Evolutionary conservation across 1,140 invertebrate species (phyloP), one percentile per base, ranked within the genome.

Genomic region (Venturia canescens): DNA sequence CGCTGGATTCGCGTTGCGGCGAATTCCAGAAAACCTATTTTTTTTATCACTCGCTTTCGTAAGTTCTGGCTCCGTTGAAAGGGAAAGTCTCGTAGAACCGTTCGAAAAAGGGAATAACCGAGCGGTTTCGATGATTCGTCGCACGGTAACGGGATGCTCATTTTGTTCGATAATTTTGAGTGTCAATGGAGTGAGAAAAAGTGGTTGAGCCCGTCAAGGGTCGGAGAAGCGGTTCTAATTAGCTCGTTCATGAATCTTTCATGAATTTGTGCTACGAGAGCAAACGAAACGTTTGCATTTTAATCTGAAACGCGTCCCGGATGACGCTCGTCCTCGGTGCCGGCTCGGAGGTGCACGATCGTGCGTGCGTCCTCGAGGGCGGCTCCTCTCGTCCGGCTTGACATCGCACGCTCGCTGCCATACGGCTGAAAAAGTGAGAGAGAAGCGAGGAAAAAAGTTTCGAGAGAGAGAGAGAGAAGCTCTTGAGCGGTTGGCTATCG

Each of bases 401-500:
- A 53, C 50, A 53, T 53, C 50, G 7, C 50, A 53, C n/a, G 50
- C 50, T 53, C n/a, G 38, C 50, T 1, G n/a, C 50, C 5, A 2
- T 53, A 53, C n/a, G 1, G 60, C 15, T 23, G 27, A 63, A 63
- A 18, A 13, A 23, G 23, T 27, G 23, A 63, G 60, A 63, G 57
- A 77, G 27, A 66, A n/a, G 38, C 16, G 29, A 16, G 69, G 15
- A 48, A 48, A n/a, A 27, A 23, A 27, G 6, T 13, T n/a, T 13
- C 1, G 7, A 57, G 7, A 57, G 18, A 57, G 53, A 57, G 53
- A 57, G 7, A 57, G 3, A 63, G 60, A 1, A 23, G 27, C 60
- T 63, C 23, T 63, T 63, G 27, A 63, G 27, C 27, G 31, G 53
- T 31, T 60, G 50, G 50, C 27, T 86, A 87, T 88, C 83, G 82